phyloP scores from a whole-genome alignment of 1,140 invertebrate genomes.

The Drosophila insularis region DNA sequence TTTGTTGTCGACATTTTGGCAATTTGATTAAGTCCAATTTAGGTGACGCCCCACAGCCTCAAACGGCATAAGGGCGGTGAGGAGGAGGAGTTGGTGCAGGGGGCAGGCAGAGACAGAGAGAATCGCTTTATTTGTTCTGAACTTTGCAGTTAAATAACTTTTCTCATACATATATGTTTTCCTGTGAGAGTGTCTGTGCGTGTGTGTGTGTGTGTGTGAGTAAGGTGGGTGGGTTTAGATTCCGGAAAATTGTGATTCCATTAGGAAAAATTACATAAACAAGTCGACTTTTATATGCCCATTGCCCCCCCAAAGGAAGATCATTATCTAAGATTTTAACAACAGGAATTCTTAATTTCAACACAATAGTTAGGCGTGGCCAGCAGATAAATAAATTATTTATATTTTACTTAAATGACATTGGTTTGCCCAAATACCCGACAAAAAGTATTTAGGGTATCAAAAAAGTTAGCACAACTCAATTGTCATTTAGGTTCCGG shows the following conservation, averaged over 20 bases:
- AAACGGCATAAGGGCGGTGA: neutral
- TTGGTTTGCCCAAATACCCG: neutral
- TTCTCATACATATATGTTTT: conserved; percentile 23
- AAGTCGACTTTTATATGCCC: neutral
- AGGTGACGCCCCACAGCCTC: conserved; percentile 47
- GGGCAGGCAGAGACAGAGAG: neutral
- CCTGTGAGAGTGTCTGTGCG: conserved; percentile 2
- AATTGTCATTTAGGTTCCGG: conserved; percentile 73
- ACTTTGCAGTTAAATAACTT: conserved; percentile 73
- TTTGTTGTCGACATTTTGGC: conserved; percentile 65
- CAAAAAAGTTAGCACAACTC: conserved; percentile 36
- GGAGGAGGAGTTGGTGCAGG: neutral
- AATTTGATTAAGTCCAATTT: conserved; percentile 81
- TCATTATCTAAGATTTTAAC: neutral
- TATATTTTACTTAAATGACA: neutral
- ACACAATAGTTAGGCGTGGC: too few relatives aligned
- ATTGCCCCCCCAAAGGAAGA: neutral
- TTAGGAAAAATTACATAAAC: conserved; percentile 51
- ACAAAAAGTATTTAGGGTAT: neutral
- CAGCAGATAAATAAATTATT: too few relatives aligned
- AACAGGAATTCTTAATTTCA: too few relatives aligned
- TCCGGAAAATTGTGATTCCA: conserved; percentile 73
- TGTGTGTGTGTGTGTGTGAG: conserved; percentile 20
- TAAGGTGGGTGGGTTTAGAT: conserved; percentile 1
- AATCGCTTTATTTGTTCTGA: conserved; percentile 65